Evolutionary conservation across 2,888 invertebrate genomes (phyloP).

Genomic region (Polylopha cassiicola): DNA sequence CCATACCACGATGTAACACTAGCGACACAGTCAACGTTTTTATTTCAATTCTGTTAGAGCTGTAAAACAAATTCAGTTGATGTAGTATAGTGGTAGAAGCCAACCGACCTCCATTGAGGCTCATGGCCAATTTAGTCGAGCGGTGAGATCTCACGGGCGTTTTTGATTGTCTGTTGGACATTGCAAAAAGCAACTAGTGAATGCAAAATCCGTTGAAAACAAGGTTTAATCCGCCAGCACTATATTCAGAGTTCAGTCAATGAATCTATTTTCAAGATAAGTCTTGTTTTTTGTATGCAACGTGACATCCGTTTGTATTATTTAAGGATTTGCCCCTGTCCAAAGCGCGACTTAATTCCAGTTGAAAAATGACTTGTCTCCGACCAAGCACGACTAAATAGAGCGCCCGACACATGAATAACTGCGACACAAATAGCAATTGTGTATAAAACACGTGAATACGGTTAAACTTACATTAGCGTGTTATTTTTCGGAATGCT

Average conservation of each 20-base stretch:
- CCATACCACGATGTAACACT: too few species aligned
- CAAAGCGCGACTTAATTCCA: conserved; percentile 38
- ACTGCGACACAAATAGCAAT: conserved; percentile 43
- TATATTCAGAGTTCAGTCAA: too few species aligned
- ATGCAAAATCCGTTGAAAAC: conserved; percentile 8
- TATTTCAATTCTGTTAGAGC: background rate
- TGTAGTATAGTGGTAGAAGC: conserved; percentile 34
- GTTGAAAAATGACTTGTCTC: conserved; percentile 47
- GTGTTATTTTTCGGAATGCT: conserved; percentile 35
- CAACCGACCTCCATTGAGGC: conserved; percentile 52
- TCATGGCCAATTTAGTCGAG: conserved; percentile 55
- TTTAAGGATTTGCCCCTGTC: conserved; percentile 38
- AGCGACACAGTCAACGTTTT: too few species aligned
- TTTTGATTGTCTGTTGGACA: conserved; percentile 48
- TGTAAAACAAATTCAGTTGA: conserved; percentile 1
- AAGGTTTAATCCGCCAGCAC: conserved; percentile 1
- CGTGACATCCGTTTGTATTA: conserved; percentile 38
- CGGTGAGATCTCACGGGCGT: conserved; percentile 43
- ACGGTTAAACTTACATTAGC: conserved; percentile 43
- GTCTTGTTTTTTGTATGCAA: conserved; percentile 8
- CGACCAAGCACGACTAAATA: conserved; percentile 34
- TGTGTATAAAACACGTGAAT: conserved; percentile 42
- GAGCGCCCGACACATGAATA: conserved; percentile 34
- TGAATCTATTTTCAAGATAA: background rate
- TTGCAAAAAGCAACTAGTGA: conserved; percentile 42